Percentiles rank a stretch among this genome's conserved stretches.
phyloP scores from a whole-genome alignment of 2,888 invertebrate species.

The Drosophila pullipes region DNA sequence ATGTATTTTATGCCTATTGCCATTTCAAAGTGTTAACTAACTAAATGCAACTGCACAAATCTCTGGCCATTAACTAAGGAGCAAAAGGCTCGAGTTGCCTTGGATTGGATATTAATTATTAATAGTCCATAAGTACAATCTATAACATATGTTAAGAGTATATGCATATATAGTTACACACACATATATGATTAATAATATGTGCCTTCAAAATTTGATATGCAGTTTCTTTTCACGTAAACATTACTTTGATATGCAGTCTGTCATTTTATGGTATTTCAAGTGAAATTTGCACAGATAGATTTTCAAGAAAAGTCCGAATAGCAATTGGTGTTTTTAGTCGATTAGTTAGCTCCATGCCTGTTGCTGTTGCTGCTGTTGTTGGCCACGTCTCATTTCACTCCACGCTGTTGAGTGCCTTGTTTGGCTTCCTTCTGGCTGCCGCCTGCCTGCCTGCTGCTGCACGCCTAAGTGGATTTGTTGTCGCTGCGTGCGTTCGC shows the following conservation, averaged over 20 bases:
- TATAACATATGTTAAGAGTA: neutral
- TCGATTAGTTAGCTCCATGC: conserved; percentile 23
- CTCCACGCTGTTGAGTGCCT: conserved; percentile 51
- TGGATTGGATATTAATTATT: neutral
- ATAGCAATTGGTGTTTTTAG: conserved; percentile 33
- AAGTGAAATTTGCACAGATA: neutral
- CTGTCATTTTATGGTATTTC: neutral
- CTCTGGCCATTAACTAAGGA: neutral
- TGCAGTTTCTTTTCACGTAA: neutral
- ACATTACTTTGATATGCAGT: neutral
- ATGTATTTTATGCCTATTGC: neutral
- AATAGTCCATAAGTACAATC: neutral
- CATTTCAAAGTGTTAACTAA: neutral
- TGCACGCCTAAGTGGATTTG: conserved; percentile 82
- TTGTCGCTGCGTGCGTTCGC: conserved; percentile 59
- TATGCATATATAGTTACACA: neutral
- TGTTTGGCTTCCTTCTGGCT: conserved; percentile 63
- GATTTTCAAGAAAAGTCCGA: conserved; percentile 7
- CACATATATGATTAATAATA: neutral
- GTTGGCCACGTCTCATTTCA: conserved; percentile 58
- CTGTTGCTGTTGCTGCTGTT: neutral
- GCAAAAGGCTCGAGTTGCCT: neutral
- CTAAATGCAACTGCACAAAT: neutral
- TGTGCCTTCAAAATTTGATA: neutral
- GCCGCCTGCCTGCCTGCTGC: conserved; percentile 11